Evolutionary conservation across 1,140 invertebrate genomes (phyloP), one percentile per base, ranked within the genome.

Genomic region (Drosophila erecta): DNA sequence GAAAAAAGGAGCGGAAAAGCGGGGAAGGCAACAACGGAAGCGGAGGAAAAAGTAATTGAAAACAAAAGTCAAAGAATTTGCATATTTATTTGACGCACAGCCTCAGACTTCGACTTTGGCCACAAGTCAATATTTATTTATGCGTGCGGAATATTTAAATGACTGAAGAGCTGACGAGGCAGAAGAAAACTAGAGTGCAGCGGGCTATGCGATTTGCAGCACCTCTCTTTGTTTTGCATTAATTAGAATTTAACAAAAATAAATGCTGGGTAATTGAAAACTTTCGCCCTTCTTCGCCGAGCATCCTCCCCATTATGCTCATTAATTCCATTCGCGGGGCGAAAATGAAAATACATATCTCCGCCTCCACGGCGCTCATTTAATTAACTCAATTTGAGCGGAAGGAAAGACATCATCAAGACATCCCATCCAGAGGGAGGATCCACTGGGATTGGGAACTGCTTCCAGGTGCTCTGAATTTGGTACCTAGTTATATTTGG

Each of bases 161-260:
- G 56, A 80, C 76, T 85, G 72, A 64, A 80, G 72, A 72, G 60
- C 61, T 66, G 58, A 55, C 62, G 62, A 75, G 70, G 47, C 50
- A 64, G 51, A 76, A 46, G 50, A 24, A 51, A 70, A 75, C 71
- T 64, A 77, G 69, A 61, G 57, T 77, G 64, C 50, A 55, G 47
- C 43, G 15, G 3, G 40, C 53, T 44, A 35, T 33, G 17, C 30
- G 22, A 35, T 27, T 30, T 30, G 30, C 30, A 30, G 30, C 30
- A 30, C 30, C 30, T 69, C 53, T 58, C 51, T 72, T 38, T 46
- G 43, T 49, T 78, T 50, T 62, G 62, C 76, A 84, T 86, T 89
- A 89, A 89, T 89, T 89, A 89, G 81, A 89, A 89, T 89, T 84
- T 89, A 80, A 84, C 76, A 89, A 71, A 89, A 89, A 87, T 79